Percentiles rank a stretch among this genome's conserved stretches.
phyloP scores from a whole-genome alignment of 2,113 vertebrate species.

The Pelmatolapia mariae region DNA sequence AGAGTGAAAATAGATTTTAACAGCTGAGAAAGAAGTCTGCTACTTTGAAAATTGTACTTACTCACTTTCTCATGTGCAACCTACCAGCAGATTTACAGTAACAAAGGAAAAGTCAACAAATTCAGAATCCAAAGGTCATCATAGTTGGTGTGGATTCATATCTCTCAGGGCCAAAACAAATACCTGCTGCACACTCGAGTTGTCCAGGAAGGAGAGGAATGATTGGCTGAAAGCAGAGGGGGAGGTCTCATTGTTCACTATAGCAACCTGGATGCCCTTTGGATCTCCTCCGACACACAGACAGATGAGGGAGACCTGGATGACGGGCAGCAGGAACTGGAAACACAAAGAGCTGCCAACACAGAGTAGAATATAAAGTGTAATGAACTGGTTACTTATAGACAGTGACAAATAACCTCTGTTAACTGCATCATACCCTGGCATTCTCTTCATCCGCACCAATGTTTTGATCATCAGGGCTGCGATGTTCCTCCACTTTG shows the following conservation, averaged over 20 bases:
- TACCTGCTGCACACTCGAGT: conserved; percentile 72
- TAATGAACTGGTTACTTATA: background rate
- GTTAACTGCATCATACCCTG: conserved; percentile 49
- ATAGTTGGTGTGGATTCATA: background rate
- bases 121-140: background rate
- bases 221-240: conserved; percentile 48
- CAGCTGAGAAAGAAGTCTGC: fast-evolving
- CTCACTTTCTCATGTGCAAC: background rate
- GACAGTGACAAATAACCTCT: background rate
- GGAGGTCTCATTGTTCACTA: conserved; percentile 76
- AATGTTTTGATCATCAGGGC: conserved; percentile 74
- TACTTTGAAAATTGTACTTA: background rate
- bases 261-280: conserved; percentile 66
- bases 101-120: background rate
- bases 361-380: background rate
- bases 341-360: conserved; percentile 71
- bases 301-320: conserved; percentile 77
- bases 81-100: background rate
- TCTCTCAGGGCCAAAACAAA: background rate
- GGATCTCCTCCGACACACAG: conserved; percentile 75
- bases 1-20: background rate
- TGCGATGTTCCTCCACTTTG: conserved; percentile 72
- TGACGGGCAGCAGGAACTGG: conserved; percentile 78
- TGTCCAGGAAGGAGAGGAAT: conserved; percentile 73
- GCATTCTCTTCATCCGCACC: conserved; percentile 76